Conservation (phyloP, 2,113 vertebrate genomes). For the Emydocephalus ijimae region DNA sequence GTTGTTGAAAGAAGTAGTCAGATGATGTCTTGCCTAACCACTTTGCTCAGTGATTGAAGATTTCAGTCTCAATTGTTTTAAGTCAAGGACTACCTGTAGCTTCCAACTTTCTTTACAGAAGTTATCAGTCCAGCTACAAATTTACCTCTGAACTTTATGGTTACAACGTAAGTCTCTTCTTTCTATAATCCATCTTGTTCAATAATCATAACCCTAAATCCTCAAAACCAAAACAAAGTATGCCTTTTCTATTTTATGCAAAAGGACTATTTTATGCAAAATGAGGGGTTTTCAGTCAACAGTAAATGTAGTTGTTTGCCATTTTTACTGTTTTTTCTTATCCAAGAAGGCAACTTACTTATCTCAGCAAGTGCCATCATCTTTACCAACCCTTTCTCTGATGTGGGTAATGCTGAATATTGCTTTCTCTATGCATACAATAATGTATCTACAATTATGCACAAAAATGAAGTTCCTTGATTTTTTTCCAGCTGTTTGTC, state of each 20-base stretch:
- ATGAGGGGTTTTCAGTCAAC: background rate
- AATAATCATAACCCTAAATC: background rate
- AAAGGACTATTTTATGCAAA: no score
- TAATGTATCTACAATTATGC: background rate
- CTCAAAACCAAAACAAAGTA: background rate
- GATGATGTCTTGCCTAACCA: background rate
- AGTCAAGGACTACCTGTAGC: background rate
- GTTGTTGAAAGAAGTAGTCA: no score
- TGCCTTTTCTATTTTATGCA: background rate
- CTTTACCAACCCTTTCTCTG: background rate
- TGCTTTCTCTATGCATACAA: background rate
- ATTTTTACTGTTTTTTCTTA: background rate
- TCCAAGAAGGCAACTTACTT: background rate
- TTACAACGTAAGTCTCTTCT: background rate
- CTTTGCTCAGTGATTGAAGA: background rate
- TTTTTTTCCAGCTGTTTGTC: background rate
- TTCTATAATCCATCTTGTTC: background rate
- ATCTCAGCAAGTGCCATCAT: background rate
- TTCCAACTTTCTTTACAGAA: background rate
- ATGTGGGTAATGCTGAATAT: background rate
- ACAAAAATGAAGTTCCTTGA: background rate
- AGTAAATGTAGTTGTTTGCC: background rate
- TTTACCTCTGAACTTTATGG: background rate
- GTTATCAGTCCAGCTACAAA: background rate
- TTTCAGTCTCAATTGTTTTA: background rate